These are phyloP conservation scores for Hoplias malabaricus DNA, from an alignment of 2,113 vertebrate species.

Conservation along the genomic window DNA sequence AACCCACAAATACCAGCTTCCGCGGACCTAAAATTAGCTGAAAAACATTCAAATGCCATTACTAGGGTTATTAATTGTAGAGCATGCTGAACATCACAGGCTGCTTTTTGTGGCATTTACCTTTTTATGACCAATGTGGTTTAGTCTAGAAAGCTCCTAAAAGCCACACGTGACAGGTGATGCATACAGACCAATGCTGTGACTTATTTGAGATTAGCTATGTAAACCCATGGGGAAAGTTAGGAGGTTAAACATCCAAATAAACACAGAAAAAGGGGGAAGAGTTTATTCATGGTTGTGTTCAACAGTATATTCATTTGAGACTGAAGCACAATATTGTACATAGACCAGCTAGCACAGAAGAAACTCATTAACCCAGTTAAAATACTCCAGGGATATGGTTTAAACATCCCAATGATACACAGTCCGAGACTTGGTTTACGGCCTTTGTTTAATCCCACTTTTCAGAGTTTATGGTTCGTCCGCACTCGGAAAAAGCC, in stretches of 20 bases:
- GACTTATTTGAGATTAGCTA: conserved; percentile 62
- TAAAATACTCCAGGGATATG: background rate
- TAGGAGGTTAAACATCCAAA: conserved; percentile 68
- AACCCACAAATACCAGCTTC: background rate
- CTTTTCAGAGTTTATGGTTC: conserved; percentile 5
- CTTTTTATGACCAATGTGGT: conserved; percentile 74
- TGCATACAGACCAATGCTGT: conserved; percentile 66
- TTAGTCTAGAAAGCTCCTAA: conserved; percentile 74
- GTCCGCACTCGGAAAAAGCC: background rate
- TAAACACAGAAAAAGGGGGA: conserved; percentile 59
- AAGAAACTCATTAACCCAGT: background rate
- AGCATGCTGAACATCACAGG: conserved; percentile 61
- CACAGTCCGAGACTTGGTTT: background rate
- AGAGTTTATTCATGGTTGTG: conserved; percentile 7
- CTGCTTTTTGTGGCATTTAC: conserved; percentile 67
- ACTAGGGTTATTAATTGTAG: conserved; percentile 63
- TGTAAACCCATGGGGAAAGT: conserved; percentile 61
- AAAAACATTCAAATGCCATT: conserved; percentile 37
- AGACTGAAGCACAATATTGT: too few species aligned
- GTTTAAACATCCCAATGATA: background rate
- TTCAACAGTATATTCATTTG: conserved; percentile 20
- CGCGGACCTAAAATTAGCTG: background rate
- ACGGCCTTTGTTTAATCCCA: conserved; percentile 5
- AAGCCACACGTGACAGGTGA: conserved; percentile 69
- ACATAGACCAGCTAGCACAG: too few species aligned